phyloP scores from a whole-genome alignment of 2,113 vertebrate species.

The Plestiodon gilberti region DNA sequence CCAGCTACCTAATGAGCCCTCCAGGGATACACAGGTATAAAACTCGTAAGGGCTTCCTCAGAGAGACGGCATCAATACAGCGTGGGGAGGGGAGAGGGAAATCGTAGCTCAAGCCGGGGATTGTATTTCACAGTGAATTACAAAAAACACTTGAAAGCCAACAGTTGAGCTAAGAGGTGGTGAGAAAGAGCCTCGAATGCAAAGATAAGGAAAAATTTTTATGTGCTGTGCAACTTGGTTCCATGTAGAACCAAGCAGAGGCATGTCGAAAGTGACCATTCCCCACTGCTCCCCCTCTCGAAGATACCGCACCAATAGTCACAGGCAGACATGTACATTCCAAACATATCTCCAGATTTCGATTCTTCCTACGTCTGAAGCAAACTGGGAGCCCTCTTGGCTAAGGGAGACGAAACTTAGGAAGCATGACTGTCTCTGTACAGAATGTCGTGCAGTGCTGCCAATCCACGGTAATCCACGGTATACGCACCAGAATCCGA shows the following conservation, averaged over 20 bases:
- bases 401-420: no score
- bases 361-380: no score
- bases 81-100: slow-evolving; percentile 62
- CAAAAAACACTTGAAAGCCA: slow-evolving; percentile 72
- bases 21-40: slow-evolving; percentile 78
- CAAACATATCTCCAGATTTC: not conserved
- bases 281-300: not conserved
- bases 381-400: no score
- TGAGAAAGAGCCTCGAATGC: slow-evolving; percentile 56
- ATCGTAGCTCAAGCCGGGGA: slow-evolving; percentile 47
- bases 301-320: not conserved
- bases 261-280: not conserved
- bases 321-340: not conserved
- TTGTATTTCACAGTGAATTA: slow-evolving; percentile 78
- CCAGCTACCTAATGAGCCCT: slow-evolving; percentile 81
- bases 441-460: no score
- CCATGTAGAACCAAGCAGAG: slow-evolving; percentile 21
- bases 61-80: slow-evolving; percentile 74
- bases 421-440: no score
- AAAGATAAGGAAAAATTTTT: slow-evolving; percentile 59
- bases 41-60: slow-evolving; percentile 74
- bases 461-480: no score
- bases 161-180: slow-evolving; percentile 46
- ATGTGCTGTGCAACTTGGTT: slow-evolving; percentile 49
- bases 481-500: no score